These are phyloP conservation scores for Dromaius novaehollandiae DNA, from an alignment of 2,113 vertebrate genomes.

Conservation along the genomic window DNA sequence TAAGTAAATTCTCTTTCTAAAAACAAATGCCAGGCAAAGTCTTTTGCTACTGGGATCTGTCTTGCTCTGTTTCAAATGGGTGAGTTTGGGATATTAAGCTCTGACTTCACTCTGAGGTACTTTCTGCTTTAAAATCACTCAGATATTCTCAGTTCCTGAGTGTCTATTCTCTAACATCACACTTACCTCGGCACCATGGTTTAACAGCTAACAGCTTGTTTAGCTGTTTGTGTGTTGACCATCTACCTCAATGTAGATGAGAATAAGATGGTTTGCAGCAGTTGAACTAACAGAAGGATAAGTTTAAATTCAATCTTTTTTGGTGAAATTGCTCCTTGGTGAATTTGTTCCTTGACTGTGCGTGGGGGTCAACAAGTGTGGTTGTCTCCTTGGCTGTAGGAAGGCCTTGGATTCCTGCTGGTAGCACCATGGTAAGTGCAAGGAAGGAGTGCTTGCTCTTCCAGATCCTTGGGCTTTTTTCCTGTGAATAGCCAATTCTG, in stretches of 20 bases:
- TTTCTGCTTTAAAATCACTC: rapidly evolving
- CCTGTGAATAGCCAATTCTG: not conserved
- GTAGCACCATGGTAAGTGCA: not conserved
- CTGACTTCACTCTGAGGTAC: not conserved
- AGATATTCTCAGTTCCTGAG: not conserved
- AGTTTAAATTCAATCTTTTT: not conserved
- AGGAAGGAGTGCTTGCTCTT: not conserved
- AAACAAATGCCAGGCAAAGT: not conserved
- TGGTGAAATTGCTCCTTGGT: not conserved
- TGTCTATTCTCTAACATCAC: not conserved
- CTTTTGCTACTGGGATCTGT: not conserved
- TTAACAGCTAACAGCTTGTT: not conserved
- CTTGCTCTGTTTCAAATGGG: not conserved
- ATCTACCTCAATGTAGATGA: not conserved
- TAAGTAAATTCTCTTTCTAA: not conserved
- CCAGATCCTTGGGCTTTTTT: not conserved
- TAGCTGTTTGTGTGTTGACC: not conserved
- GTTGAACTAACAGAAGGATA: not conserved
- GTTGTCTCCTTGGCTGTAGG: not conserved
- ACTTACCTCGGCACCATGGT: not conserved
- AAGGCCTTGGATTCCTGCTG: not conserved
- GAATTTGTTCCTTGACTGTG: not conserved
- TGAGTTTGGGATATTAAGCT: not conserved
- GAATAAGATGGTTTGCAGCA: not conserved
- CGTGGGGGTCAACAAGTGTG: not conserved